Evolutionary conservation across 2,797 vertebrate species (phyloP).

Genomic region (Lepidocolaptes lacrymiger): DNA sequence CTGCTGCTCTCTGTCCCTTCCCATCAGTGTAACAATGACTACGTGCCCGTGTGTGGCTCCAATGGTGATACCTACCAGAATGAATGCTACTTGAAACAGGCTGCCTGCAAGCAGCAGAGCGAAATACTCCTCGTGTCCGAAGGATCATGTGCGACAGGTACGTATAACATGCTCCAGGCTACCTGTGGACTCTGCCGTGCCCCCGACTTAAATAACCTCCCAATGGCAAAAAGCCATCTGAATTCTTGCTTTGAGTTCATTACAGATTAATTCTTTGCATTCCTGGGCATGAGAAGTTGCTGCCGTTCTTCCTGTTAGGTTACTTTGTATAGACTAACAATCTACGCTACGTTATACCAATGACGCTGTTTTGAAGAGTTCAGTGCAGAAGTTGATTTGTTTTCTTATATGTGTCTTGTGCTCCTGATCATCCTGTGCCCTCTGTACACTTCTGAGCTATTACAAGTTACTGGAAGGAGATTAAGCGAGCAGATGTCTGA

Average conservation of each 20-base stretch:
- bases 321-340: neutral
- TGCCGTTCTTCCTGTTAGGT: neutral
- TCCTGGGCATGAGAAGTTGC: neutral
- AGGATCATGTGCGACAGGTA: conserved; percentile 94
- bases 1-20: neutral
- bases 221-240: neutral
- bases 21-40: conserved; percentile 94
- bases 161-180: neutral
- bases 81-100: conserved; percentile 93
- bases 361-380: neutral
- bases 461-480: conserved; percentile 13
- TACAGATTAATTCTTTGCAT: neutral
- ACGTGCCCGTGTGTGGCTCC: conserved; percentile 97
- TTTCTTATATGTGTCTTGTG: neutral
- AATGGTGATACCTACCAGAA: conserved; percentile 98
- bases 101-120: conserved; percentile 96
- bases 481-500: conserved; percentile 24
- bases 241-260: neutral
- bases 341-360: neutral
- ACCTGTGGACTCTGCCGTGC: neutral
- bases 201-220: neutral
- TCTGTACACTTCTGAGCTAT: neutral
- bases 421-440: neutral
- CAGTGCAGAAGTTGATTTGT: neutral
- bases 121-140: conserved; percentile 94